A percentile compares a stretch with the other conserved stretches of the same genome.
phyloP scores from a whole-genome alignment of 2,797 vertebrate species.

The Pseudotriccus pelzelni region DNA sequence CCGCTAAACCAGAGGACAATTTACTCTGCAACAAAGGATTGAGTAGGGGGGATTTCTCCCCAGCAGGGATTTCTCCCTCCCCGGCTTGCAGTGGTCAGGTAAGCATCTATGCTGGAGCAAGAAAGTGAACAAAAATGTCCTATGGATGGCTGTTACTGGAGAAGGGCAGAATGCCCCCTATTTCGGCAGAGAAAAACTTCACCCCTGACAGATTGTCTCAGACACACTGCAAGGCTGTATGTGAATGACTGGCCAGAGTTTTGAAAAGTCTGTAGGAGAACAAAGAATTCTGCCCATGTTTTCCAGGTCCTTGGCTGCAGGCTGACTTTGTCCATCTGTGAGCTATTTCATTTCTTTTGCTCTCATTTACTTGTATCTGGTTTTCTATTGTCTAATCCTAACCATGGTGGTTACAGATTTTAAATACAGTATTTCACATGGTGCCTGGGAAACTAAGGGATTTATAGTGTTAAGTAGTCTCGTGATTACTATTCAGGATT shows the following conservation, averaged over 20 bases:
- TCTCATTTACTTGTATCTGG: background rate
- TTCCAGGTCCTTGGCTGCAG: background rate
- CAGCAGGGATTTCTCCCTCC: background rate
- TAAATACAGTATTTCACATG: background rate
- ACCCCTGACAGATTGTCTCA: background rate
- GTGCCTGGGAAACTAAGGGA: background rate
- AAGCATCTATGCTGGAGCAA: background rate
- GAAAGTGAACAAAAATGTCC: background rate
- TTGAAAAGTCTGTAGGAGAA: background rate
- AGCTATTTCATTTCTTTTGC: background rate
- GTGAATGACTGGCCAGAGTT: background rate
- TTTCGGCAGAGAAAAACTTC: background rate
- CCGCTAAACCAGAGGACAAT: background rate
- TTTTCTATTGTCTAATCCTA: background rate
- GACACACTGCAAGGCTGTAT: accelerated
- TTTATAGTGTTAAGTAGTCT: background rate
- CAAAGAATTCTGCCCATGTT: background rate
- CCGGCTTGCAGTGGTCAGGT: background rate
- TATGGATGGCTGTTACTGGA: background rate
- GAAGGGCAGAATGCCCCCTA: background rate
- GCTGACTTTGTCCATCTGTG: background rate
- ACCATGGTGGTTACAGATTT: background rate
- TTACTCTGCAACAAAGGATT: background rate
- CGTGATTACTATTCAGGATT: background rate
- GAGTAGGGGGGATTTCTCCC: background rate